phyloP scores from a whole-genome alignment of 1,140 invertebrate species.

The Procambarus clarkii region DNA sequence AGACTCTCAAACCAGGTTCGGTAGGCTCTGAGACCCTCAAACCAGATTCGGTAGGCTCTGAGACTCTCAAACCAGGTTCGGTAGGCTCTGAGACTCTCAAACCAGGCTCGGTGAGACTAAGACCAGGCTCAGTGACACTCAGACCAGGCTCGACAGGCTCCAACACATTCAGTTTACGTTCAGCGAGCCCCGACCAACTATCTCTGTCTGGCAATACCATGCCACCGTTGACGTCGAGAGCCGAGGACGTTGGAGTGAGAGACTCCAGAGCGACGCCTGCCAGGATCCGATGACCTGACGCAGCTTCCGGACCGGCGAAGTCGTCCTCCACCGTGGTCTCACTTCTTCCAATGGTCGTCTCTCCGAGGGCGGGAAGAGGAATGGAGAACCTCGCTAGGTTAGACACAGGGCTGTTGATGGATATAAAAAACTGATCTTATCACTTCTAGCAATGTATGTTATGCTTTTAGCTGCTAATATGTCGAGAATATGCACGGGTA shows the following conservation, averaged over 20 bases:
- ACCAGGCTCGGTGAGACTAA: neutral
- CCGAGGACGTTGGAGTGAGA: too few species aligned
- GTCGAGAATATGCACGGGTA: neutral
- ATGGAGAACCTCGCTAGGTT: slow-evolving; percentile 21
- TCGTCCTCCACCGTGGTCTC: neutral
- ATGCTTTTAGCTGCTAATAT: neutral
- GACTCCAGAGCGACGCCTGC: neutral
- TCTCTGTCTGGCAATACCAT: neutral
- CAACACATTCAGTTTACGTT: neutral
- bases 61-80: neutral
- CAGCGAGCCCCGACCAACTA: neutral
- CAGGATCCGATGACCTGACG: neutral
- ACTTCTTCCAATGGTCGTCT: neutral
- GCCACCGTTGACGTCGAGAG: neutral
- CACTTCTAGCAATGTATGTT: neutral
- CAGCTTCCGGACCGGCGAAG: neutral
- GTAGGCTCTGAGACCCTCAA: neutral
- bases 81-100: neutral
- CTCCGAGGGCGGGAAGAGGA: neutral
- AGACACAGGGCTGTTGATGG: neutral
- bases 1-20: neutral
- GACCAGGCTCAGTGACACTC: neutral
- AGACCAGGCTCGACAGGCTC: neutral
- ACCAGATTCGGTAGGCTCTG: neutral
- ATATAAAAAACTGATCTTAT: neutral